Conservation (phyloP, 2,113 vertebrate genomes). For the Abramis brama region DNA sequence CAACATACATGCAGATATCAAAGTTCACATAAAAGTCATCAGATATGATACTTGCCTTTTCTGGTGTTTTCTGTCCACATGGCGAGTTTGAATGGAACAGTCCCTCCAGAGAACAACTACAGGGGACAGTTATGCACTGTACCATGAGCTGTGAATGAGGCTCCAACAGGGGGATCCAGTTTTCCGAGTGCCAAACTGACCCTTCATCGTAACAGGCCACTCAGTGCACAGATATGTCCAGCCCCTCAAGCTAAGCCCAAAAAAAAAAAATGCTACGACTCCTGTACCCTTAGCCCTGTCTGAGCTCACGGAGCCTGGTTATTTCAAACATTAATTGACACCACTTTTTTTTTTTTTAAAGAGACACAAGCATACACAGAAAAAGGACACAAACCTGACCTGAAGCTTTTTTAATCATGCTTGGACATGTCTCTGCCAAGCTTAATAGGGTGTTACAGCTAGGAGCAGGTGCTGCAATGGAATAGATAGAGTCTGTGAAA, state of each 20-base stretch:
- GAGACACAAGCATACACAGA: slow-evolving; percentile 53
- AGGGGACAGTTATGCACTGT: slow-evolving; percentile 62
- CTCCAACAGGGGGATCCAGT: slow-evolving; percentile 59
- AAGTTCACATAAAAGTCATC: not conserved
- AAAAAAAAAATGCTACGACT: slow-evolving; percentile 31
- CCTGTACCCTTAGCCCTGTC: not conserved
- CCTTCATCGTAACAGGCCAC: slow-evolving; percentile 58
- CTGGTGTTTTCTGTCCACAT: slow-evolving; percentile 17
- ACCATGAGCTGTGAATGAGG: slow-evolving; percentile 68
- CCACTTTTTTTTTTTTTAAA: slow-evolving; percentile 53
- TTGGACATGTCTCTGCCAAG: slow-evolving; percentile 62
- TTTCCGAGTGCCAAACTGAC: slow-evolving; percentile 59
- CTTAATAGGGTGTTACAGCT: slow-evolving; percentile 71
- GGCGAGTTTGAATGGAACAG: slow-evolving; percentile 40
- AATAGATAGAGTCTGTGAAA: slow-evolving; percentile 68
- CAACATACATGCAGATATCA: not conserved
- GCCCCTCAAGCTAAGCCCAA: slow-evolving; percentile 42
- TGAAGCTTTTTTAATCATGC: slow-evolving; percentile 64
- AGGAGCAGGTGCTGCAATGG: slow-evolving; percentile 83
- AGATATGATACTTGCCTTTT: slow-evolving; percentile 35
- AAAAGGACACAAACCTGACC: slow-evolving; percentile 63
- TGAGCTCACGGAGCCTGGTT: slow-evolving; percentile 49
- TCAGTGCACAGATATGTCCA: slow-evolving; percentile 53
- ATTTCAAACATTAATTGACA: slow-evolving; percentile 53
- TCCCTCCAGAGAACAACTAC: slow-evolving; percentile 35